Evolutionary conservation across 2,797 vertebrate species (phyloP), one percentile per base, ranked within the genome.

Genomic region (Takifugu ocellatus): DNA sequence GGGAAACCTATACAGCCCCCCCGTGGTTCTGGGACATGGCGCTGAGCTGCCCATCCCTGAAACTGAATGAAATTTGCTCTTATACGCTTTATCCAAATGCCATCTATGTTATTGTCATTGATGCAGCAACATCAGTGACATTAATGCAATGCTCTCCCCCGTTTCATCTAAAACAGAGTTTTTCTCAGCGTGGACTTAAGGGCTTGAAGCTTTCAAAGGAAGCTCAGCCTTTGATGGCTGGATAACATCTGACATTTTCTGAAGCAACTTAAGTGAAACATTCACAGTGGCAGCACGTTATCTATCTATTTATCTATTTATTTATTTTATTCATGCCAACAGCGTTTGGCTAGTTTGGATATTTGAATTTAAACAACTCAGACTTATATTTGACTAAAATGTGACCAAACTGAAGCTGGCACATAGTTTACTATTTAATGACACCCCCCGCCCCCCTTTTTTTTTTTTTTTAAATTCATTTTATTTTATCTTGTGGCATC

Each of bases 211-310:
- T 63, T 75, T 61, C 54, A 75, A 59, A 73, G 42, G 53, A 63
- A 62, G 47, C 36, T 16, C 31, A 1, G 47, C 27, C 42, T 75
- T 74, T 68, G 73, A 72, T 61, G 25, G 54, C 55, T 56, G 42
- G 54, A 56, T 59, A 67, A 53, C 27, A 63, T 67, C 47, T 25
- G 24, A 8, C 5, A 59, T 62, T 79, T 75, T 66, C 45, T 50
- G 55, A 73, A 71, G 66, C 59, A 44, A 49, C 26, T 62, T 59
- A 42, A 51, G 46, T 55, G 25, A 58, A 70, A 71, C 56, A 64
- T 68, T 63, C 27, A 51, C 53, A 52, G 25, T 11, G 31, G 49
- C 43, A 61, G 46, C 8, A 6, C 36, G 3, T 39, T 39, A 11
- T 39, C 31, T 10, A 31, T 31, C 6, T 31, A 33, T 33, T 33